Percentiles rank a stretch among this genome's conserved stretches.
phyloP scores from a whole-genome alignment of 92 coral and sea anemone species.

The Epizoanthus fatuus region DNA sequence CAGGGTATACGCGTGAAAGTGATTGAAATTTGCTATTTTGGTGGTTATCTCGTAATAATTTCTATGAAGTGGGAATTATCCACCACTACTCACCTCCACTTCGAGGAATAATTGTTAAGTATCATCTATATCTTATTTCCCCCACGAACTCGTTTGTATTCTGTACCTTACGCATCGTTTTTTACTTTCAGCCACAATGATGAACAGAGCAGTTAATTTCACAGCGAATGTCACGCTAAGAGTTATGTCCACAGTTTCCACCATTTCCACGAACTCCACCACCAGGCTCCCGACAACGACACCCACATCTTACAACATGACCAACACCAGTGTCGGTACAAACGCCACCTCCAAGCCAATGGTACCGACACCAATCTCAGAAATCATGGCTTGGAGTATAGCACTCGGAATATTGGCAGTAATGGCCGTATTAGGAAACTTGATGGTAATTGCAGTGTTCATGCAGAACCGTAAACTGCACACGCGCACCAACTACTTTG shows the following conservation, averaged over 20 bases:
- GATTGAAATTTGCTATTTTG: too few species aligned
- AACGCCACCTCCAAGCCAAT: not conserved
- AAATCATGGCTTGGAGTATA: constrained; percentile 72
- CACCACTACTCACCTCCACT: too few species aligned
- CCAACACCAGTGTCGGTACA: not conserved
- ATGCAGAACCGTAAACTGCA: constrained; percentile 71
- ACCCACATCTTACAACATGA: not conserved
- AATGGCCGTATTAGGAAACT: constrained; percentile 82
- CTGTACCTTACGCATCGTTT: not conserved
- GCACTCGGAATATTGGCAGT: constrained; percentile 75
- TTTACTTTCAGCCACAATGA: constrained; percentile 18
- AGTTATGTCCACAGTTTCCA: not conserved
- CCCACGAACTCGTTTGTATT: too few species aligned
- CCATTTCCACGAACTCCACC: not conserved
- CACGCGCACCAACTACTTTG: constrained; percentile 79
- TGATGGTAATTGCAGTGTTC: constrained; percentile 74
- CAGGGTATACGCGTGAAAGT: too few species aligned
- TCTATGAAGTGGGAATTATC: too few species aligned
- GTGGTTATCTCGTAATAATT: too few species aligned
- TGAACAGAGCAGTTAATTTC: constrained; percentile 5
- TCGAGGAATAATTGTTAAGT: too few species aligned
- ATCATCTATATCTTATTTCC: not conserved
- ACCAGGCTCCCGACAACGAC: not conserved
- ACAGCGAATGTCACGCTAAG: not conserved
- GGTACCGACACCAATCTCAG: not conserved